Conservation (phyloP, 2,888 invertebrate species). For the Allophyes oxyacanthae region DNA sequence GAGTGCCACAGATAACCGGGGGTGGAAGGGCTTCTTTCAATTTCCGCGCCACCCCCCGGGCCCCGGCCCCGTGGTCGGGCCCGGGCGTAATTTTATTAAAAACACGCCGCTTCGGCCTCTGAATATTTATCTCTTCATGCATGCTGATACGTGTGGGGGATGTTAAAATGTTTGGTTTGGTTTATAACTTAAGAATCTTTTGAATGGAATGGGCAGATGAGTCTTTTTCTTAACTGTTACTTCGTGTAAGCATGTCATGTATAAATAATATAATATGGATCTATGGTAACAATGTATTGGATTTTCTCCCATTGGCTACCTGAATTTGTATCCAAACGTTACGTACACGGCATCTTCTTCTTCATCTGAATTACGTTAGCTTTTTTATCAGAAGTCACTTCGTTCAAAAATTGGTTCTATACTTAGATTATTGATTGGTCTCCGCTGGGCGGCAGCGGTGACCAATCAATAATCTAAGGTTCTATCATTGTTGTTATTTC, state of each 20-base stretch:
- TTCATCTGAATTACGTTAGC: no score
- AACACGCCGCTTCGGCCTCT: conserved; percentile 72
- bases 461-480: no score
- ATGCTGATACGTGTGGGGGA: conserved; percentile 63
- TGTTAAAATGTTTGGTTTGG: conserved; percentile 57
- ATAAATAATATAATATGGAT: no score
- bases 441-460: no score
- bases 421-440: no score
- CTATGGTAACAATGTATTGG: no score
- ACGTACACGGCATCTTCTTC: no score
- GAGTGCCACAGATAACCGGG: conserved; percentile 69
- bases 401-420: no score
- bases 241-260: background rate
- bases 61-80: conserved; percentile 39
- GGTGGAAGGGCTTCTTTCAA: conserved; percentile 84
- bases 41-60: conserved; percentile 73
- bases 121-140: conserved; percentile 83
- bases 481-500: no score
- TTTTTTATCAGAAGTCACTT: no score
- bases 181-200: conserved; percentile 25
- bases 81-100: conserved; percentile 85
- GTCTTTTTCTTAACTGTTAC: background rate
- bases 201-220: conserved; percentile 8
- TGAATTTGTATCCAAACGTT: no score
- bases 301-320: no score